These are phyloP conservation scores for Ochropleura leucogaster DNA, from an alignment of 2,888 invertebrate genomes.

Conservation along the genomic window DNA sequence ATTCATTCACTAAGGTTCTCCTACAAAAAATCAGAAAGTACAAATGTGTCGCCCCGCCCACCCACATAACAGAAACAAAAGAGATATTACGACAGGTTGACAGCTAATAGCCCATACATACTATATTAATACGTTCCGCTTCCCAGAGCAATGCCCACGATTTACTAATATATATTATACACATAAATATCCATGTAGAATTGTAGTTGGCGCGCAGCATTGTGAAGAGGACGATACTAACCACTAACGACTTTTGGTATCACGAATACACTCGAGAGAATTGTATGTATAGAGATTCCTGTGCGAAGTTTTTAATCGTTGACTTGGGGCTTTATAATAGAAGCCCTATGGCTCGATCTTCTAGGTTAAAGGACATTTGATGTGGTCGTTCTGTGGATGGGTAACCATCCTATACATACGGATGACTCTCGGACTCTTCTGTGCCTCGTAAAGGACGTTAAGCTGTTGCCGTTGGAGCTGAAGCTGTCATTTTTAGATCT, in stretches of 20 bases:
- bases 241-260: neutral
- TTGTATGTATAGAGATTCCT: conserved; percentile 1
- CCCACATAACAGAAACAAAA: conserved; percentile 19
- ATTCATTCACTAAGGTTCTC: neutral
- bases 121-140: conserved; percentile 49
- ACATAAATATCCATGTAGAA: conserved; percentile 36
- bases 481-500: neutral
- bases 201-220: neutral
- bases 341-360: neutral
- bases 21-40: neutral
- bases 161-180: conserved; percentile 35
- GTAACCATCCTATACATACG: neutral
- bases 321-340: neutral
- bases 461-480: neutral
- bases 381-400: neutral
- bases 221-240: conserved; percentile 1
- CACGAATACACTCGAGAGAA: neutral
- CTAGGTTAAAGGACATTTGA: neutral
- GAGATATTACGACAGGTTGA: conserved; percentile 36
- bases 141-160: conserved; percentile 18
- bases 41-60: neutral
- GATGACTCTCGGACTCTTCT: no score
- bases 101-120: conserved; percentile 32
- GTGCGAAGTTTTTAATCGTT: neutral
- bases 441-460: neutral